Percentiles rank a stretch among this genome's conserved stretches.
These are phyloP conservation scores for Brachionus asplanchnoidis DNA, from an alignment of 1,140 invertebrate species.

Conservation along the genomic window DNA sequence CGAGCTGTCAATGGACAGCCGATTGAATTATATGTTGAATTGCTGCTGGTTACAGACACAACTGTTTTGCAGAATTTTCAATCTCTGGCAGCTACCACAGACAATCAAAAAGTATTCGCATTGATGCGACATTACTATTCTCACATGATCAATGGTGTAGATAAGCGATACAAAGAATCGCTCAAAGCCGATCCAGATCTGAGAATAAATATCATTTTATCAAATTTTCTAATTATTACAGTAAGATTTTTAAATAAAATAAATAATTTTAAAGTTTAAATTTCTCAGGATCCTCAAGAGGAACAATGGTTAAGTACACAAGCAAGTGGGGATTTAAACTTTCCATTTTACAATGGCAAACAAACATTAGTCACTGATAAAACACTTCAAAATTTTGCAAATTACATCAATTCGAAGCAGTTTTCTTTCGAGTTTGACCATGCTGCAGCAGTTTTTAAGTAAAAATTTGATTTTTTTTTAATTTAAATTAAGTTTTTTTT, in stretches of 20 bases:
- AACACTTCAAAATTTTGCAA: neutral
- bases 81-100: neutral
- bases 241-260: neutral
- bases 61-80: slow-evolving; percentile 4
- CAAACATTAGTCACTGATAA: neutral
- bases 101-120: neutral
- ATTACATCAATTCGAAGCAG: slow-evolving; percentile 6
- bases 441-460: slow-evolving; percentile 22
- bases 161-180: slow-evolving; percentile 5
- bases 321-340: neutral
- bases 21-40: slow-evolving; percentile 1
- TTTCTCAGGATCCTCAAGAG: neutral
- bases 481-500: too few species aligned
- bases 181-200: slow-evolving; percentile 3
- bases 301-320: neutral
- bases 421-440: slow-evolving; percentile 34
- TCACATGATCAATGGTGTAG: slow-evolving; percentile 19
- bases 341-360: neutral
- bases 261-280: neutral
- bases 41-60: neutral
- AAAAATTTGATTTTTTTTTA: too few species aligned
- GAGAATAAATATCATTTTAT: slow-evolving; percentile 19
- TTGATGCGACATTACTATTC: slow-evolving; percentile 18
- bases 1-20: slow-evolving; percentile 21
- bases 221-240: neutral